Base-by-base conservation (phyloP, 2,888 invertebrate genomes). In the Acrocyrtus sp. region DNA sequence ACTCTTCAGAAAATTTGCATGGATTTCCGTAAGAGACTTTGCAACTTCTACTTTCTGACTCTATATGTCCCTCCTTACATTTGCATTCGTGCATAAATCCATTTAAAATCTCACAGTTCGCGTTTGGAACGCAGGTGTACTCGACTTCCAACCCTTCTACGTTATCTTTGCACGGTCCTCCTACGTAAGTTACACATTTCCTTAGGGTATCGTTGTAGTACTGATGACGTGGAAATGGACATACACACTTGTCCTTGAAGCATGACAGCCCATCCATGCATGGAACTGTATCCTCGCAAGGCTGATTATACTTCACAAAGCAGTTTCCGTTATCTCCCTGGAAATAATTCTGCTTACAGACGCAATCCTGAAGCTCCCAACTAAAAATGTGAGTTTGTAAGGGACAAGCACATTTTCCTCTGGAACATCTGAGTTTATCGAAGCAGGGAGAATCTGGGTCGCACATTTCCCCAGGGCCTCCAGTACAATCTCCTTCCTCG, bases 1-100 rank as follows among this genome's bases (percentile, higher is more conserved):
- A 65, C 15, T 45, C 51, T 10, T 48, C 41, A 8, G 50, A 34
- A 10, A 27, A 34, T 24, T 29, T 22, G 39, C 62, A 62, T 5
- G 62, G 53, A 24, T 62, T 27, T 3, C 62, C 62, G 17, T 51
- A 62, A 6, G 62, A 50, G 22, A 62, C 3, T 10, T 62, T 51
- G 19, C 62, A 62, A 12, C 41, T 47, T 34, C 62, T 39, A 34
- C 12, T 34, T 41, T 50, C 53, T 1, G 50, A 48, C 5, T 48
- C 34, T 1, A 62, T 50, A 43, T 50, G 51, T 0, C 62, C 51
- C 17, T 62, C 62, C 12, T 41, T 51, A 15, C 62, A 62, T 2
- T 48, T n/a, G 17, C 62, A 62, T 19, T 62, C 51, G 41, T 48
- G 48, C 22, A 48, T 43, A 17, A 41, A 39, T 5, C 34, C 29